Conservation (phyloP, 2,113 vertebrate genomes). For the Peucedramus taeniatus region DNA sequence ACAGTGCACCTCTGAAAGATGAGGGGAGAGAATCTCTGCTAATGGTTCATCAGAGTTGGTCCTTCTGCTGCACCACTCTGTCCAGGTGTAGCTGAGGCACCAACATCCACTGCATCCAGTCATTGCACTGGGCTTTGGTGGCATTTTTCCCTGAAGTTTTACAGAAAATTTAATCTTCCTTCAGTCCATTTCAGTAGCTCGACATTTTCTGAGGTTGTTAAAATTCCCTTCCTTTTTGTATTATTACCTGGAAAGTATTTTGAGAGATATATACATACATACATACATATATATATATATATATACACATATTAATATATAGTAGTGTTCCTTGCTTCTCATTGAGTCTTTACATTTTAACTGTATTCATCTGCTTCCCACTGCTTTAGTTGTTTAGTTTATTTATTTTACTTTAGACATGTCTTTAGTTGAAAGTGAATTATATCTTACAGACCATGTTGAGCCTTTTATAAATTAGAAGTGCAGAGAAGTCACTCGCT, state of each 20-base stretch:
- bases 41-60: not conserved
- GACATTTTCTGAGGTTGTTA: not conserved
- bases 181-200: conserved; percentile 22
- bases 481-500: not conserved
- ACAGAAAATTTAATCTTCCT: not conserved
- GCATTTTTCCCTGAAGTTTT: not conserved
- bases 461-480: not conserved
- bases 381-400: not conserved
- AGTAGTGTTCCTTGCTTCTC: not conserved
- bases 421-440: not conserved
- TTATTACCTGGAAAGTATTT: conserved; percentile 32
- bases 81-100: not conserved
- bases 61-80: not conserved
- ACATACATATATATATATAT: not conserved
- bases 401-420: not conserved
- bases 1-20: not conserved
- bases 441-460: not conserved
- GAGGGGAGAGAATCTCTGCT: not conserved
- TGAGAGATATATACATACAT: not conserved
- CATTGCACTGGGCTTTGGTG: not conserved
- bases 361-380: not conserved
- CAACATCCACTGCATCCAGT: not conserved
- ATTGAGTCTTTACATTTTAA: not conserved
- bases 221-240: conserved; percentile 37
- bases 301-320: too few species aligned